Evolutionary conservation across 2,888 invertebrate genomes (phyloP), one percentile per base, ranked within the genome.

Genomic region (Punctoribates punctum): DNA sequence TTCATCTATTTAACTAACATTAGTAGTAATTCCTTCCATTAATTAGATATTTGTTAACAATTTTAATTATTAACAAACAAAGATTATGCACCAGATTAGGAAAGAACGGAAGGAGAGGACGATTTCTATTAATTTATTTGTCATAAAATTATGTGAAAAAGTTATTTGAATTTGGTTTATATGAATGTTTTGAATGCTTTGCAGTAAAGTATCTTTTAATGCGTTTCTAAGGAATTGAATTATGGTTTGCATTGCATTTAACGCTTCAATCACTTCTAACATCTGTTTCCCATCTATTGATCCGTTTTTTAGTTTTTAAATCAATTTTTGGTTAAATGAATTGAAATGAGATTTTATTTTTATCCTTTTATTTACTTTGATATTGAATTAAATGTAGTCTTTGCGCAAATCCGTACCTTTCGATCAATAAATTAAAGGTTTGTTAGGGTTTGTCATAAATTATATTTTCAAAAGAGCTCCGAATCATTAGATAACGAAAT

Each of bases 371-470:
- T 54, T 54, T 54, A 20, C n/a, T n/a, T 20, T 8, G 8, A 1
- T 60, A 60, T 27, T 60, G 15, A 60, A 60, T 27, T 13, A 60
- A 29, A 60, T 27, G 23, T 8, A 60, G 25, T 60, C 54, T 60
- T 60, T 60, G 60, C 60, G 60, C 60, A 60, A 60, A 60, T 60
- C 29, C 60, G 29, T 23, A 8, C 11, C 1, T 23, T 11, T 60
- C 17, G 23, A 60, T 60, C 60, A 60, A 60, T 60, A 60, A 60
- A 60, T 60, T 60, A 60, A 17, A 60, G 27, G 27, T 60, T 60
- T 17, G 54, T 17, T 17, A 8, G 20, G 20, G 20, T 54, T 54
- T 54, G 6, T 54, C 20, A 54, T 8, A 54, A 48, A 48, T 17
- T 2, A 17, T n/a, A 48, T 48, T 17, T 48, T 17, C n/a, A n/a